These are phyloP conservation scores for Fragum fragum DNA, from an alignment of 2,888 invertebrate species.

Conservation along the genomic window DNA sequence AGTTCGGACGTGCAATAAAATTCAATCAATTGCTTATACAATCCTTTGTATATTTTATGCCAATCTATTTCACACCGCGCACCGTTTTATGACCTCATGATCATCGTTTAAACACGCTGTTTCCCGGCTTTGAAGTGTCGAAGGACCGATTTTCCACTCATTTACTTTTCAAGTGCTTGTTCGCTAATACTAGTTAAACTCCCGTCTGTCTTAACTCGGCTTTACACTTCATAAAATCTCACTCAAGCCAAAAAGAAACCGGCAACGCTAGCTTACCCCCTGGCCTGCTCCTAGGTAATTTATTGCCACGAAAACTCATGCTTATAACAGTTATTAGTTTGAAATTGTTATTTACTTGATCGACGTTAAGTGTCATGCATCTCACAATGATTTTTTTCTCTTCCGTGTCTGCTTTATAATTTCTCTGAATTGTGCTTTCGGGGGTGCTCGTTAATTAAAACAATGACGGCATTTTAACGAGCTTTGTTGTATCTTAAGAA, in stretches of 20 bases:
- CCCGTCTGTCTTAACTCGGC: constrained; percentile 16
- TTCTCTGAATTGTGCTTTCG: too few relatives aligned
- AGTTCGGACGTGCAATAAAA: constrained; percentile 7
- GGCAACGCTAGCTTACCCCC: constrained; percentile 23
- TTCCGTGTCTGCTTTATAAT: too few relatives aligned
- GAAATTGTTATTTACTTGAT: background rate
- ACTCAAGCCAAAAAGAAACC: constrained; percentile 22
- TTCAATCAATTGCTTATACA: constrained; percentile 10
- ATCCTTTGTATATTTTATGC: constrained; percentile 13
- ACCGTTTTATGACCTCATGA: constrained; percentile 24
- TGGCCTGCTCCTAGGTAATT: constrained; percentile 19
- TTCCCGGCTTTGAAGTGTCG: constrained; percentile 26
- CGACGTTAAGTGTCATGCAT: too few relatives aligned
- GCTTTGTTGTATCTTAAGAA: too few relatives aligned
- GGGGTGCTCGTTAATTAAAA: too few relatives aligned
- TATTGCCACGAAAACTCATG: constrained; percentile 36
- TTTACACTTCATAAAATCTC: constrained; percentile 35
- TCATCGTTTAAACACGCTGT: constrained; percentile 4
- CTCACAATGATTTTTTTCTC: too few relatives aligned
- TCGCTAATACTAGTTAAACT: constrained; percentile 26
- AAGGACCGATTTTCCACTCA: constrained; percentile 22
- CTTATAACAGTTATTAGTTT: constrained; percentile 12
- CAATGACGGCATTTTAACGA: too few relatives aligned
- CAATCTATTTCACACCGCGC: constrained; percentile 31
- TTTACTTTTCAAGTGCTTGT: constrained; percentile 32